Evolutionary conservation across 2,888 invertebrate genomes (phyloP).

Genomic region (Creontiades dilutus): DNA sequence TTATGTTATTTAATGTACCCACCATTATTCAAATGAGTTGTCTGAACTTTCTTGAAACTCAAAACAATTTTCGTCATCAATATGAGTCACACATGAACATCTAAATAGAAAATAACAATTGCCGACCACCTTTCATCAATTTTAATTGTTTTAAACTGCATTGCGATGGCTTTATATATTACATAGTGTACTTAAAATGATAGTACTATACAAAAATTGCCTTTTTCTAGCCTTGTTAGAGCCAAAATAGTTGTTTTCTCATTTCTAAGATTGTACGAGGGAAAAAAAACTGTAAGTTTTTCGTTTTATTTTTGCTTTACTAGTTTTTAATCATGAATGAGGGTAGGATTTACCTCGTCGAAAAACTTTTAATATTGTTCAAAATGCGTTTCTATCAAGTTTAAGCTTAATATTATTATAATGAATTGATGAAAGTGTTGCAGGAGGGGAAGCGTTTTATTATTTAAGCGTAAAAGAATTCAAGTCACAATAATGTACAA

Average conservation of each 20-base stretch:
- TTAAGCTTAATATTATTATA: constrained; percentile 38
- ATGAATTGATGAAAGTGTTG: background rate
- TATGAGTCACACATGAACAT: no score
- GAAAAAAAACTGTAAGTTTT: background rate
- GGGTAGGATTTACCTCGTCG: background rate
- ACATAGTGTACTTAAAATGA: constrained; percentile 53
- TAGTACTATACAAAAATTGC: constrained; percentile 30
- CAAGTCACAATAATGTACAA: constrained; percentile 67
- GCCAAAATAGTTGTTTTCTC: constrained; percentile 35
- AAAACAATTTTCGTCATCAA: no score
- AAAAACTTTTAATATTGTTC: background rate
- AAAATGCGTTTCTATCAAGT: constrained; percentile 15
- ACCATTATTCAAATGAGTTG: no score
- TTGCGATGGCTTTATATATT: constrained; percentile 31
- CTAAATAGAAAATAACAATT: background rate
- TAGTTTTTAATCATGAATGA: constrained; percentile 16
- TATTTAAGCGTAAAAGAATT: constrained; percentile 11
- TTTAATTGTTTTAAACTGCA: background rate
- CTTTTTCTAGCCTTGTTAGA: constrained; percentile 59
- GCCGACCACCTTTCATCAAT: background rate
- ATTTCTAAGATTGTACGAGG: background rate
- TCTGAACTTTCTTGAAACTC: no score
- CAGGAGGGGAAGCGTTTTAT: background rate
- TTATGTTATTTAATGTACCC: no score
- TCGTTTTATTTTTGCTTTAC: constrained; percentile 53